These are phyloP conservation scores for Emys orbicularis DNA, from an alignment of 2,797 vertebrate genomes.

Conservation along the genomic window DNA sequence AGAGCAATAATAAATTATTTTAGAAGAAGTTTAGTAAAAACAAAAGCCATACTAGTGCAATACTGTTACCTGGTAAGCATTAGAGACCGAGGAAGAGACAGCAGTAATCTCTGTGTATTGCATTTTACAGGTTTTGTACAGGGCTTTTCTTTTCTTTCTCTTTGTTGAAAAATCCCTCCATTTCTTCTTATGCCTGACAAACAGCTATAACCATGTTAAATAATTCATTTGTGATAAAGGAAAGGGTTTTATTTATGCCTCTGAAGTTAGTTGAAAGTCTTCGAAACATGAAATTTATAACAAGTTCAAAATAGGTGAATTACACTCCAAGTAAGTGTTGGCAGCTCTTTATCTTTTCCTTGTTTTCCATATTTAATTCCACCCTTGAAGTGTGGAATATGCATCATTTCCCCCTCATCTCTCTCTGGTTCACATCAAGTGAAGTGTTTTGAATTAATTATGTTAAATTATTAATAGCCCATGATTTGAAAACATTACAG, in stretches of 20 bases:
- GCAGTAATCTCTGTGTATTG: background rate
- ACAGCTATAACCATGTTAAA: constrained; percentile 70
- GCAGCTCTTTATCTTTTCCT: constrained; percentile 72
- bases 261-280: constrained; percentile 76
- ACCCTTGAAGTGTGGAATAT: constrained; percentile 63
- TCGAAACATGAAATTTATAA: constrained; percentile 68
- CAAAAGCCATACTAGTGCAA: background rate
- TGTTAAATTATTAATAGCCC: constrained; percentile 82
- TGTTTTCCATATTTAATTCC: constrained; percentile 79
- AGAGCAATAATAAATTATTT: background rate
- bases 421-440: constrained; percentile 71
- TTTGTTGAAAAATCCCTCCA: constrained; percentile 53
- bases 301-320: constrained; percentile 72
- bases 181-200: constrained; percentile 68
- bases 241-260: constrained; percentile 69
- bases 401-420: constrained; percentile 72
- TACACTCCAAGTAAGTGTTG: constrained; percentile 62
- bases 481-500: constrained; percentile 78
- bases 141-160: constrained; percentile 44
- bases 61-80: constrained; percentile 13
- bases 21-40: constrained; percentile 47
- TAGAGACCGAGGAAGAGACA: background rate
- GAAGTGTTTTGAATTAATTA: constrained; percentile 85
- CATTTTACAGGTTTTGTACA: constrained; percentile 64
- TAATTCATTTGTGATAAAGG: constrained; percentile 66